Conservation (phyloP, 1,140 invertebrate genomes). For the Ceratosolen solmsi region DNA sequence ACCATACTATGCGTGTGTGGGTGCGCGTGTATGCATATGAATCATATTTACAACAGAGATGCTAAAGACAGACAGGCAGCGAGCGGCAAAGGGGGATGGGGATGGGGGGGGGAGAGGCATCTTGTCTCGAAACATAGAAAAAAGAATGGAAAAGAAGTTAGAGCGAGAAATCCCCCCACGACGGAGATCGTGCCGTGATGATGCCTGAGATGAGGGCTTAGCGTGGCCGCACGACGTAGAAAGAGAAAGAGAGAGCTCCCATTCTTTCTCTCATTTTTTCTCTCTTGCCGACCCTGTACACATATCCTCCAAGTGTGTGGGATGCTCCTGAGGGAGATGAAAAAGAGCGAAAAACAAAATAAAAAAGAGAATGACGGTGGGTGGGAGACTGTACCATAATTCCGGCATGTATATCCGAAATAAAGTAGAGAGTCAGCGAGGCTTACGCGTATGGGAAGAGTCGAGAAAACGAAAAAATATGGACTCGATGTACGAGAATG, state of each 20-base stretch:
- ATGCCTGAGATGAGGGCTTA: constrained; percentile 62
- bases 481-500: neutral
- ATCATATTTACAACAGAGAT: constrained; percentile 5
- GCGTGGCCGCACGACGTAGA: constrained; percentile 52
- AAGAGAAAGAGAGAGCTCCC: neutral
- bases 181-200: constrained; percentile 62
- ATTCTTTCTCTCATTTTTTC: neutral
- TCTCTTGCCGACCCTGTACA: neutral
- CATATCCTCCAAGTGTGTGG: neutral
- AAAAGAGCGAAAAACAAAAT: constrained; percentile 21
- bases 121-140: neutral
- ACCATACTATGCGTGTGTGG: neutral
- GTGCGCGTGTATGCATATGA: neutral
- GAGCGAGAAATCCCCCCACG: constrained; percentile 8
- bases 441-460: neutral
- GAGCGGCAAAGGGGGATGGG: neutral
- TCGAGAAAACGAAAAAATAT: constrained; percentile 2
- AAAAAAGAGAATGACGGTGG: neutral
- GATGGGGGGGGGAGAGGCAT: neutral
- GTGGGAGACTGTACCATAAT: constrained; percentile 20
- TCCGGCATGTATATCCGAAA: constrained; percentile 48
- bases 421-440: constrained; percentile 44
- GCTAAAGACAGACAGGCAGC: neutral
- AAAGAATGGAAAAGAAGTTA: neutral
- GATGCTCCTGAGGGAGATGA: neutral